Base-by-base conservation (phyloP, 2,888 invertebrate species). In the Gandaritis pyraliata region DNA sequence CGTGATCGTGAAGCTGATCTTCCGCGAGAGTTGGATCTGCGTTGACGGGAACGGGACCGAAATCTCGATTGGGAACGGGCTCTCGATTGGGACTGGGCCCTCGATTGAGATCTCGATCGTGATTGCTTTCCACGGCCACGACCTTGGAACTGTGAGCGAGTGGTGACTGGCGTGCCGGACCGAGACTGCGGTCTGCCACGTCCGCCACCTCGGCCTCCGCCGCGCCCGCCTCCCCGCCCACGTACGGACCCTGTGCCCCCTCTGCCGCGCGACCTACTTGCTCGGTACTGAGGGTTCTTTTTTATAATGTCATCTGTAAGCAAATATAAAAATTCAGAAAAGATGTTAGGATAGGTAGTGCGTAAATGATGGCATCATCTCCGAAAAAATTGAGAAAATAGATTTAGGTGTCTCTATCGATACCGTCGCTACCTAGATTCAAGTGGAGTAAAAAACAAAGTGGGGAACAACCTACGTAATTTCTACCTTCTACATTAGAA, bases 251-350 rank as follows among this genome's bases (percentile, higher is more conserved):
- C 57, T 68, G 70, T 8, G 36, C 84, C 82, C 45, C 88, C 85
- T 72, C 87, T 76, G 16, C 87, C 86, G 52, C 89, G 85, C 62
- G 85, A 79, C 72, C 90, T 72, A 66, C 84, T 87, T 0, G 75
- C 80, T 51, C 90, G 86, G 68, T 78, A 81, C 65, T 80, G 77
- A 61, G 79, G 78, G 57, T 82, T 86, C 72, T 88, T 85, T 72
- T 86, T 82, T 59, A 91, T 91, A 11, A 91, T 90, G 16, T 91
- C 90, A 78, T 91, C 90, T 91, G 72, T n/a, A 75, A 66, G 29
- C 15, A 38, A 54, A 18, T 12, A 30, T 1, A 47, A 38, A 18
- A 11, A 8, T 18, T 53, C 12, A 43, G 30, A 10, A 29, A 43
- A 52, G 13, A 53, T 45, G 12, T 43, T 13, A 10, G 15, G 13